Conservation (phyloP, 2,113 vertebrate genomes). For the Ciconia boyciana region DNA sequence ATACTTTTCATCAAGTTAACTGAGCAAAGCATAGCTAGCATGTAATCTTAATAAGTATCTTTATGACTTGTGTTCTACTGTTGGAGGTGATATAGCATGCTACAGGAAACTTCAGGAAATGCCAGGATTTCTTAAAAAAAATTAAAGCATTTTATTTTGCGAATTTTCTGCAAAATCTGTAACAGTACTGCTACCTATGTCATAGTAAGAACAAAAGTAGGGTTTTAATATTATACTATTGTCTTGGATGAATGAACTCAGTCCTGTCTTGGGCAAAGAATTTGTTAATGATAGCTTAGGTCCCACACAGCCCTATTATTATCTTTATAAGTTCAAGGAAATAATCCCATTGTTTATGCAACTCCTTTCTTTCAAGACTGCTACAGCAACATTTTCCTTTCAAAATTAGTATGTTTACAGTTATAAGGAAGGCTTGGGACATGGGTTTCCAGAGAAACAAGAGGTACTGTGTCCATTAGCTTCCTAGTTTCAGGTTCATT, state of each 20-base stretch:
- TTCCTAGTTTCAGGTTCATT: not conserved
- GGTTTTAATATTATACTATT: not conserved
- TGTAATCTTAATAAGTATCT: not conserved
- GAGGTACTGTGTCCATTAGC: not conserved
- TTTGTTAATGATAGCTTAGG: not conserved
- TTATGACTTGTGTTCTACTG: not conserved
- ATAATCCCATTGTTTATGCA: not conserved
- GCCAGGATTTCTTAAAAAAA: not conserved
- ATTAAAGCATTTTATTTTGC: not conserved
- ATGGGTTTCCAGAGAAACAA: not conserved
- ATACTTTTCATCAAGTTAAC: not conserved
- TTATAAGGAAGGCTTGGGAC: not conserved
- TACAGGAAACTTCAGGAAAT: not conserved
- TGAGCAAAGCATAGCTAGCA: not conserved
- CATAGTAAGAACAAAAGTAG: not conserved
- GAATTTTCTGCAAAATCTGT: not conserved
- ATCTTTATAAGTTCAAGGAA: not conserved
- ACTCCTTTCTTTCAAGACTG: not conserved
- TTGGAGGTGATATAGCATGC: not conserved
- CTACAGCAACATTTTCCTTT: not conserved
- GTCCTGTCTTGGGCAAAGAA: not conserved
- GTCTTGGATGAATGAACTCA: not conserved
- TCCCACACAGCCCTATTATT: not conserved
- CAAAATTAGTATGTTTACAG: not conserved
- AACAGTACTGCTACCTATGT: not conserved